Base-by-base conservation (phyloP, 2,113 vertebrate genomes). In the Anoura caudifer region DNA sequence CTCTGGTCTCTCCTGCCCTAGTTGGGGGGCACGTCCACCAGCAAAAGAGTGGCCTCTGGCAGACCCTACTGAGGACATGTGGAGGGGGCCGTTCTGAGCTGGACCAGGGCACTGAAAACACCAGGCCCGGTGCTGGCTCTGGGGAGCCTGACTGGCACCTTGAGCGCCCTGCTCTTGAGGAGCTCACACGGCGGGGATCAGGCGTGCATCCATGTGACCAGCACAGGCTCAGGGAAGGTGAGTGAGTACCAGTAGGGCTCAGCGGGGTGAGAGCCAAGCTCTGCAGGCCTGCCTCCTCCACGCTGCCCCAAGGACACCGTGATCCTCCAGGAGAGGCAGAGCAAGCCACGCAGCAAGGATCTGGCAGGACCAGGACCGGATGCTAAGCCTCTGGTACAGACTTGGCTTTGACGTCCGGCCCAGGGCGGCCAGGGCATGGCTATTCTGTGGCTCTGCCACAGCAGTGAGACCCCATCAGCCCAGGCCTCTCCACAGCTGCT, bases 381-480 rank as follows among this genome's bases (percentile, higher is more conserved):
- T 2, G 0, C 47, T 20, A 13, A n/a, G 77, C 13, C 76, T 36
- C 36, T 17, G 22, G 28, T 20, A 13, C 61, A 75, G 65, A 7
- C 59, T 13, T 41, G 67, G 59, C 38, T 94, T 38, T n/a, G 24
- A 5, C 15, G 28, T 69, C 79, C 59, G 76, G 56, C 31, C 26
- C 3, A 0, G 0, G 72, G 41, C 4, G 5, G 36, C 47, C 20
- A 4, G 12, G 43, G 24, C 4, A 3, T 4, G 41, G 67, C 47
- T 75, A 33, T 79, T 79, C 63, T 0, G 1, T 1, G 65, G 28
- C 50, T 87, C 28, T 38, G 24, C 28, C 3, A 17, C 33, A 59
- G 50, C 7, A 13, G 14, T 1, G 61, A 85, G 67, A 72, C 73
- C 45, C 85, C 82, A 47, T 69, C 85, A 41, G 41, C 41, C 63